phyloP scores from a whole-genome alignment of 2,888 invertebrate species.

The Stratiomys singularior region DNA sequence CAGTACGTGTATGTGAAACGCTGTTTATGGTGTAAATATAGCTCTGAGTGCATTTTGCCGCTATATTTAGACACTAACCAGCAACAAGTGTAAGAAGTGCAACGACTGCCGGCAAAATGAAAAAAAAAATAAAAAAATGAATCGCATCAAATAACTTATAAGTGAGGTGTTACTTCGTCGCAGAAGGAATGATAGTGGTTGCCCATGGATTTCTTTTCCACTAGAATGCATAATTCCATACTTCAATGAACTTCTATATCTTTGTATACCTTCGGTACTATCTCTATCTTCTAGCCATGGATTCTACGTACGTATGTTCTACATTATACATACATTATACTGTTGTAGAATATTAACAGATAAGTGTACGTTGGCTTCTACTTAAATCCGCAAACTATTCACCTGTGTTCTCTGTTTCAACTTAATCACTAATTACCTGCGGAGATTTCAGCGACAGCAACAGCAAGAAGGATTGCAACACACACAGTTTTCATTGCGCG shows the following conservation, averaged over 20 bases:
- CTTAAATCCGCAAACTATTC: no score
- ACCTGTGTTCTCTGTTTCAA: no score
- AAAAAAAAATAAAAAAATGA: background rate
- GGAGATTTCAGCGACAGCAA: constrained; percentile 15
- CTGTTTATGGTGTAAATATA: background rate
- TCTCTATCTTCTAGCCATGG: background rate
- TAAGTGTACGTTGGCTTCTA: no score
- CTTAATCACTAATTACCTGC: constrained; percentile 43
- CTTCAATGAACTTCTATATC: no score
- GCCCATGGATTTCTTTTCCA: no score
- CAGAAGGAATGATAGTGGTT: background rate
- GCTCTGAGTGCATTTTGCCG: background rate
- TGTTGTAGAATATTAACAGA: no score
- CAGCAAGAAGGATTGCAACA: constrained; percentile 37
- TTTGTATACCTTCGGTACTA: background rate
- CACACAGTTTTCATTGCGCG: constrained; percentile 45
- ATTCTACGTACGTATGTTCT: no score
- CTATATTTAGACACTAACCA: background rate
- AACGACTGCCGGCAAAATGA: constrained; percentile 25
- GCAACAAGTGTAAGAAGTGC: constrained; percentile 9
- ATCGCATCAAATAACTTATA: background rate
- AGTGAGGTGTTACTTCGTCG: background rate
- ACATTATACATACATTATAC: no score
- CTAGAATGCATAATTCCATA: no score
- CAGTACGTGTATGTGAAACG: background rate